Conservation (phyloP, 2,113 vertebrate genomes). For the Mesoclemmys tuberculata region DNA sequence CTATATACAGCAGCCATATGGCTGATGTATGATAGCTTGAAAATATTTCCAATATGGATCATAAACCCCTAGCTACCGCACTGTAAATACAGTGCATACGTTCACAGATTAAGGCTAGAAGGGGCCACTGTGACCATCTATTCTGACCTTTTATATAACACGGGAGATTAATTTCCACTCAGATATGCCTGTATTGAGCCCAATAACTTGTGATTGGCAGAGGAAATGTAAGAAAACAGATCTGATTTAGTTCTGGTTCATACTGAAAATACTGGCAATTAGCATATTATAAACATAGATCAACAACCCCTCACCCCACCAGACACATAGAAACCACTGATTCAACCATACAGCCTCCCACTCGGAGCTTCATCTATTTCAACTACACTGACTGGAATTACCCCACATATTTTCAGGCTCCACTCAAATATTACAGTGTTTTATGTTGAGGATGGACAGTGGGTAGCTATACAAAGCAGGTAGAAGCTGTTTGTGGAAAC, state of each 20-base stretch:
- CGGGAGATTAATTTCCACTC: accelerated
- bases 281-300: not conserved
- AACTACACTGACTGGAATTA: not conserved
- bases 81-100: not conserved
- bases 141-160: not conserved
- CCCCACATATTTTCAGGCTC: not conserved
- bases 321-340: accelerated
- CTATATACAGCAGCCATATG: accelerated
- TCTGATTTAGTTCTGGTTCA: slow-evolving; percentile 21
- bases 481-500: not conserved
- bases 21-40: too few species aligned
- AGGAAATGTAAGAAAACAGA: slow-evolving; percentile 30
- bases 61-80: not conserved
- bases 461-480: accelerated
- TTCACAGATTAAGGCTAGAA: too few species aligned
- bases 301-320: not conserved
- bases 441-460: not conserved
- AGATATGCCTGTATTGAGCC: not conserved
- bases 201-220: not conserved
- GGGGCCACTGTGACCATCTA: slow-evolving; percentile 12
- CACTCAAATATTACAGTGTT: not conserved
- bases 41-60: not conserved
- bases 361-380: not conserved
- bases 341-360: not conserved
- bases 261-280: slow-evolving; percentile 11